Conservation (phyloP, 2,888 invertebrate genomes). For the Drosophila anomelani region DNA sequence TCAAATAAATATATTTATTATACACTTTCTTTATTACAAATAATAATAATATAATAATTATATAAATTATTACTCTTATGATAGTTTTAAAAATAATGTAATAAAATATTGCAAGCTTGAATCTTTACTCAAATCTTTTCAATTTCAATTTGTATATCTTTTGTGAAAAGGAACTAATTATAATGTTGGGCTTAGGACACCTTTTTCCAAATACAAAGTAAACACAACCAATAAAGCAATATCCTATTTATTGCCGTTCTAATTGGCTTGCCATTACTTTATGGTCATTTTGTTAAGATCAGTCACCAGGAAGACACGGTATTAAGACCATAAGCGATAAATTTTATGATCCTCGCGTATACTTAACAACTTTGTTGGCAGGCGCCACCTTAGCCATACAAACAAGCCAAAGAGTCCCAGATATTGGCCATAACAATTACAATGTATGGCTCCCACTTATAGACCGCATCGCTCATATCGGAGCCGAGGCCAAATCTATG, state of each 20-base stretch:
- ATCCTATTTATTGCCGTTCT: not conserved
- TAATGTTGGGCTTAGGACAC: no score
- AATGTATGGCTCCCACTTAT: constrained; percentile 54
- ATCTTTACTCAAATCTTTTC: not conserved
- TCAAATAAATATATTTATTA: no score
- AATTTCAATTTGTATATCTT: not conserved
- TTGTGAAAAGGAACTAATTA: not conserved
- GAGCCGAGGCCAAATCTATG: constrained; percentile 51
- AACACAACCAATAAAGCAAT: not conserved
- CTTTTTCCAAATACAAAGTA: not conserved
- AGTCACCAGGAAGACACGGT: not conserved
- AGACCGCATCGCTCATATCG: constrained; percentile 40
- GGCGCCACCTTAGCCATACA: constrained; percentile 27
- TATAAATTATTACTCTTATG: no score
- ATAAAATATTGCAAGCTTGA: not conserved
- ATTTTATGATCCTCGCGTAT: constrained; percentile 29
- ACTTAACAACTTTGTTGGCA: constrained; percentile 39
- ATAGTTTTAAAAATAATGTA: not conserved
- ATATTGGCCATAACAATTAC: constrained; percentile 38
- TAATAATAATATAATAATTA: no score
- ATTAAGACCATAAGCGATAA: constrained; percentile 40
- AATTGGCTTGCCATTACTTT: constrained; percentile 3
- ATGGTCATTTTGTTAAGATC: constrained; percentile 13
- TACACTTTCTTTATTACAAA: no score
- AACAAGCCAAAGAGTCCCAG: constrained; percentile 17